Conservation (phyloP, 2,797 vertebrate genomes). For the Labeo calbasu region DNA sequence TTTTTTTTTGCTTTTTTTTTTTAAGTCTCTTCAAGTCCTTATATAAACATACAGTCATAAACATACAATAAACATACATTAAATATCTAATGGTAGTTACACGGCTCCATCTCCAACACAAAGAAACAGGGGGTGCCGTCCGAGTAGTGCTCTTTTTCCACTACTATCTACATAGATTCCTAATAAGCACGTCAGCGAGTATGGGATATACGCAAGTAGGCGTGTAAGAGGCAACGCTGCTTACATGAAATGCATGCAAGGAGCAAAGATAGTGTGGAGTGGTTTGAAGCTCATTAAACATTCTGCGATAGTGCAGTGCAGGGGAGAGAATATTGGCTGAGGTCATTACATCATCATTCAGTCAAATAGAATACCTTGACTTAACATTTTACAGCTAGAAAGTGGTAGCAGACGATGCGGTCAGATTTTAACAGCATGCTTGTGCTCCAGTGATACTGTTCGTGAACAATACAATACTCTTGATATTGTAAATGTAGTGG, state of each 20-base stretch:
- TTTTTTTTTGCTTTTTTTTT: constrained; percentile 35
- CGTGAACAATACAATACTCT: background rate
- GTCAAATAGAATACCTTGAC: background rate
- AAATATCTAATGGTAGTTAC: constrained; percentile 54
- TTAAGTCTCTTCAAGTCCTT: constrained; percentile 52
- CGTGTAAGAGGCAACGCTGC: constrained; percentile 63
- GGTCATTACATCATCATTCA: background rate
- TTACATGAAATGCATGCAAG: constrained; percentile 73
- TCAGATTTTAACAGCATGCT: constrained; percentile 25
- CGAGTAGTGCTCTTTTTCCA: constrained; percentile 40
- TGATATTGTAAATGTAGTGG: background rate
- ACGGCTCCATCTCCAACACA: constrained; percentile 57
- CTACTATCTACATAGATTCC: constrained; percentile 55
- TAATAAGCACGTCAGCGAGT: constrained; percentile 53
- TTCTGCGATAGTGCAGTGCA: constrained; percentile 20
- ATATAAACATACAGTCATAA: constrained; percentile 60
- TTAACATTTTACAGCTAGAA: background rate
- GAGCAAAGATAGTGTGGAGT: constrained; percentile 55
- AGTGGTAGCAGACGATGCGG: background rate
- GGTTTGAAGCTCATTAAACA: constrained; percentile 30
- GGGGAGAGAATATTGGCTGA: constrained; percentile 5
- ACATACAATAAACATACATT: constrained; percentile 61
- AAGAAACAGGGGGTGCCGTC: constrained; percentile 51
- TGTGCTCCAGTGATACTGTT: constrained; percentile 12
- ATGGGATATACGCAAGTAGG: constrained; percentile 65